Evolutionary conservation across 2,113 vertebrate species (phyloP), one percentile per base, ranked within the genome.

Genomic region (Cisticola juncidis): DNA sequence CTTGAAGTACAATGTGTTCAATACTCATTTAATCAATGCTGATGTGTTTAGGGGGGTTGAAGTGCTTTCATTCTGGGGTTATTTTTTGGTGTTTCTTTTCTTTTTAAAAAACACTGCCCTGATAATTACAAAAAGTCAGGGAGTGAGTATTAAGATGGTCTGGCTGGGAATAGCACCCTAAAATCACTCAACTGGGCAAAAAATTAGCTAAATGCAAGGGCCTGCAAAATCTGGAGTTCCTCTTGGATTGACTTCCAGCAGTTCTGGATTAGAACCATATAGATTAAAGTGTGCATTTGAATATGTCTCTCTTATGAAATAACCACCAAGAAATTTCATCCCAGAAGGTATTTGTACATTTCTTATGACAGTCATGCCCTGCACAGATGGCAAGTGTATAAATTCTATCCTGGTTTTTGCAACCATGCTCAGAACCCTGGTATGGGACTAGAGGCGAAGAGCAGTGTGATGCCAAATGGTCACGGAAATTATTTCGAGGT

Each of bases 341-440:
- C 68, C 93, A 66, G 85, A 94, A 96, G 71, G 82, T 74, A 60
- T 88, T 80, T 77, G 47, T 88, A 60, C 68, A 82, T 85, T 92
- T 92, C 81, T 78, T 88, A 45, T 68, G 47, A 19, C 64, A 73
- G 76, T n/a, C 36, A 23, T 62, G 57, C 35, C 50, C 85, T 78
- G 47, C 47, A 78, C 81, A 93, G 90, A 82, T 90, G 85, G 71
- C 40, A 38, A 88, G 24, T 33, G 42, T 90, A 66, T 62, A 73
- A 85, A 82, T 50, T 89, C 35, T 60, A 36, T 45, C 61, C 78
- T 36, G 18, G 1, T 62, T 91, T 72, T 90, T 92, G 58, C 62
- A 85, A 71, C 56, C 91, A 45, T 11, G 11, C 66, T 58, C 50
- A 77, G 54, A 71, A 86, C 82, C 65, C 44, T 53, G 14, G 22